Percentiles rank a stretch among this genome's conserved stretches.
Evolutionary conservation across 2,797 vertebrate species (phyloP).

Genomic region (Anniella stebbinsi): DNA sequence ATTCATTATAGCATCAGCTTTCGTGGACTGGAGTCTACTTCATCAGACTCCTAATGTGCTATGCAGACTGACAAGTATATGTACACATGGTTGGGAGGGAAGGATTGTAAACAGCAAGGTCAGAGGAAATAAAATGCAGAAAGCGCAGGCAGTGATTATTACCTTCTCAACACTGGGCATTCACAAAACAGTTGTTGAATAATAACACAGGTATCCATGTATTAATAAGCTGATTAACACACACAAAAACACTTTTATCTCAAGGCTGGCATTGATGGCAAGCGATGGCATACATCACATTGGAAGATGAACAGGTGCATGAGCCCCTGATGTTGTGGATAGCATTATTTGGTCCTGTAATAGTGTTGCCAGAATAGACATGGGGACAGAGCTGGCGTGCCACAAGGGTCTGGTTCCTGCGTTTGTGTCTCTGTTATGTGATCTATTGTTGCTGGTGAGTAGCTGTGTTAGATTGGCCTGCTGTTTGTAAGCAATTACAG

Average conservation of each 20-base stretch:
- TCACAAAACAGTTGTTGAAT: no score
- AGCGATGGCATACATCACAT: background rate
- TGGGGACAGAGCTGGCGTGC: background rate
- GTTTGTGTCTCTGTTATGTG: background rate
- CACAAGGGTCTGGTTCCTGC: background rate
- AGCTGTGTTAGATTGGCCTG: background rate
- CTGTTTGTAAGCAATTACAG: background rate
- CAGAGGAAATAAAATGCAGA: no score
- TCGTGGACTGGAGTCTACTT: no score
- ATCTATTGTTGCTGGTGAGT: background rate
- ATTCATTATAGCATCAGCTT: no score
- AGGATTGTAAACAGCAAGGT: background rate
- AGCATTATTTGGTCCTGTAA: no score
- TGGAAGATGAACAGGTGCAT: background rate
- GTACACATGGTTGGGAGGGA: background rate
- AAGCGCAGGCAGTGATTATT: no score
- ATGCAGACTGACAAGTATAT: background rate
- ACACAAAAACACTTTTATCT: no score
- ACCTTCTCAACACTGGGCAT: no score
- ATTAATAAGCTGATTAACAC: no score
- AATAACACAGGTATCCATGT: no score
- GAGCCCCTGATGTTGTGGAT: background rate
- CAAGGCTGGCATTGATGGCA: no score
- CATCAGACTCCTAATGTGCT: background rate
- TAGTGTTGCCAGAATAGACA: no score